phyloP scores from a whole-genome alignment of 2,888 invertebrate species.

The Alloplasta piceator region DNA sequence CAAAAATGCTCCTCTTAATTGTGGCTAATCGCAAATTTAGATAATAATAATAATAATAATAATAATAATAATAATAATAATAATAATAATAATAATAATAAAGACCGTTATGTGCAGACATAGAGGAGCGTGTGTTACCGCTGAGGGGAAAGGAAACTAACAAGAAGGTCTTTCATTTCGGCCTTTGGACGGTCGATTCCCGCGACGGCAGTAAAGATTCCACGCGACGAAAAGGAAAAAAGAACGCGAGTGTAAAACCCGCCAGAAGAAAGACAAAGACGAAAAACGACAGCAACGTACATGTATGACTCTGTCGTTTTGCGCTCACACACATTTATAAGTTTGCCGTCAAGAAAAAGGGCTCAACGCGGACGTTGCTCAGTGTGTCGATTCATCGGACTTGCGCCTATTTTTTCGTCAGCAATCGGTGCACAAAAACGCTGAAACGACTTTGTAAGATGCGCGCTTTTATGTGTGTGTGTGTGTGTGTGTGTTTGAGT shows the following conservation, averaged over 20 bases:
- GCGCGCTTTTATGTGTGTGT: neutral
- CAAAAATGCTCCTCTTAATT: too few species aligned
- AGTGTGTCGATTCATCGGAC: too few species aligned
- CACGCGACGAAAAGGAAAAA: slow-evolving; percentile 53
- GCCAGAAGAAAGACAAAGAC: slow-evolving; percentile 45
- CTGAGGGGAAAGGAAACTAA: slow-evolving; percentile 68
- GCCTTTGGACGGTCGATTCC: slow-evolving; percentile 69
- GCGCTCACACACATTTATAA: slow-evolving; percentile 3
- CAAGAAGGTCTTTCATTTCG: slow-evolving; percentile 80
- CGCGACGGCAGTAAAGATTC: slow-evolving; percentile 74
- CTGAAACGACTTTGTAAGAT: slow-evolving; percentile 52
- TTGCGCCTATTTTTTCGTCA: too few species aligned
- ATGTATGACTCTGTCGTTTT: neutral
- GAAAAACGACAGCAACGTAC: slow-evolving; percentile 10
- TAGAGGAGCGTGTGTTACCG: slow-evolving; percentile 41
- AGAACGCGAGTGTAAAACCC: slow-evolving; percentile 61
- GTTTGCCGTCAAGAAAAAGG: neutral
- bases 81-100: slow-evolving; percentile 23
- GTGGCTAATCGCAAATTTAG: too few species aligned
- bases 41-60: too few species aligned
- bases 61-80: too few species aligned
- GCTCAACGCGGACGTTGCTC: too few species aligned
- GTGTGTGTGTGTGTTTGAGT: slow-evolving; percentile 6
- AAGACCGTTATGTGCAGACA: slow-evolving; percentile 53
- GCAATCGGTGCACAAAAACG: slow-evolving; percentile 9